Evolutionary conservation across 2,888 invertebrate species (phyloP).

Genomic region (Pseudeuparius sepicola): DNA sequence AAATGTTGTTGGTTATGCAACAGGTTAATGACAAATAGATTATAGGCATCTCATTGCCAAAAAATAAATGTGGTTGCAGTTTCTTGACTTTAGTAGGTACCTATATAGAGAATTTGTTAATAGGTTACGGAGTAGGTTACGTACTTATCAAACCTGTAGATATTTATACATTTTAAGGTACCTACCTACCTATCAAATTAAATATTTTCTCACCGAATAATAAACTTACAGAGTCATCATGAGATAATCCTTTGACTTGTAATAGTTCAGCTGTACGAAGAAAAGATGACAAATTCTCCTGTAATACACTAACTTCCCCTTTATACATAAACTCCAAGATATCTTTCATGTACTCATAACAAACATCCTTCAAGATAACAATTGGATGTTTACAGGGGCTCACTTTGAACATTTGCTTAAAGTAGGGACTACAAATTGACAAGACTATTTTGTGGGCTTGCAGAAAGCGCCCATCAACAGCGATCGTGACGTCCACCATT

Average conservation of each 20-base stretch:
- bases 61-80: too few species aligned
- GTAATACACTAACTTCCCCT: constrained; percentile 61
- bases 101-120: too few species aligned
- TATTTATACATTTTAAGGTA: too few species aligned
- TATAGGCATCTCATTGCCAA: too few species aligned
- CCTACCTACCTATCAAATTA: too few species aligned
- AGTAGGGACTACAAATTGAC: constrained; percentile 70
- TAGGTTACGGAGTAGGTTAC: too few species aligned
- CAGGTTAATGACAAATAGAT: too few species aligned
- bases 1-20: too few species aligned
- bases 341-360: constrained; percentile 56
- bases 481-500: constrained; percentile 67
- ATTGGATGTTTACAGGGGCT: constrained; percentile 66
- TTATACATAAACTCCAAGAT: constrained; percentile 65
- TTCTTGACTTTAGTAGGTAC: too few species aligned
- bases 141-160: too few species aligned
- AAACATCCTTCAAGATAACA: constrained; percentile 61
- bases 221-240: constrained; percentile 39
- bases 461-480: constrained; percentile 66
- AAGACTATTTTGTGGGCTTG: constrained; percentile 70
- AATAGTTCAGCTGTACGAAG: constrained; percentile 59
- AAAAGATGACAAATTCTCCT: constrained; percentile 59
- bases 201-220: too few species aligned
- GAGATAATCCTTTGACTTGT: constrained; percentile 60
- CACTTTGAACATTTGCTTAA: constrained; percentile 63